A percentile compares a stretch with the other conserved stretches of the same genome.
phyloP scores from a whole-genome alignment of 2,888 invertebrate species.

The Odontomyia ornata region DNA sequence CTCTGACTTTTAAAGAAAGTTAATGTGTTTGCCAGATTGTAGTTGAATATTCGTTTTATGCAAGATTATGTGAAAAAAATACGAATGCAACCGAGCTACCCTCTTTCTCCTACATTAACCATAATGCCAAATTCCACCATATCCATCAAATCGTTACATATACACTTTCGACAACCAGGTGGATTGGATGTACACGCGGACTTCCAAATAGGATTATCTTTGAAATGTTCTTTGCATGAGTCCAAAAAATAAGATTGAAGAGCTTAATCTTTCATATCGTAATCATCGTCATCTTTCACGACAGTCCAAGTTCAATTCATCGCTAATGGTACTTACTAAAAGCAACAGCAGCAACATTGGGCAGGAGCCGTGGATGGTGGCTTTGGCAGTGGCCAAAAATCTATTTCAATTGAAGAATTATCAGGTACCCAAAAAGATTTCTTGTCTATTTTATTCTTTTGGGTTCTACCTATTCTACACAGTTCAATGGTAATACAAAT shows the following conservation, averaged over 20 bases:
- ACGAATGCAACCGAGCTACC: too few relatives aligned
- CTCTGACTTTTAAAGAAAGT: too few relatives aligned
- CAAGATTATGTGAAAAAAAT: too few relatives aligned
- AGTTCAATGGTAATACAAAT: not conserved
- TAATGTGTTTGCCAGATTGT: too few relatives aligned
- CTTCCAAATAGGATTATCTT: conserved; percentile 39
- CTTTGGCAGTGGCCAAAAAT: not conserved
- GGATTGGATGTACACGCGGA: not conserved
- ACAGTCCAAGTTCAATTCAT: not conserved
- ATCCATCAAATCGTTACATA: not conserved
- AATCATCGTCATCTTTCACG: not conserved
- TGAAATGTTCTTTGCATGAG: conserved; percentile 20
- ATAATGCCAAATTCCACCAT: not conserved
- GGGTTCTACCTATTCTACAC: not conserved
- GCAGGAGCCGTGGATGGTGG: too few relatives aligned
- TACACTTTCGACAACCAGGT: not conserved
- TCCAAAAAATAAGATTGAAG: conserved; percentile 13
- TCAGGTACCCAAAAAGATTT: conserved; percentile 28
- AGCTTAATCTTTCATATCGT: conserved; percentile 18
- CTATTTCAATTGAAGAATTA: conserved; percentile 29
- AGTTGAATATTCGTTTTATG: too few relatives aligned
- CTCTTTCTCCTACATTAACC: too few relatives aligned
- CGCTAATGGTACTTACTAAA: not conserved
- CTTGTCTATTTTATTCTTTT: not conserved
- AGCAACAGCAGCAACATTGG: not conserved